phyloP scores from a whole-genome alignment of 1,140 invertebrate species.

The Riptortus pedestris region DNA sequence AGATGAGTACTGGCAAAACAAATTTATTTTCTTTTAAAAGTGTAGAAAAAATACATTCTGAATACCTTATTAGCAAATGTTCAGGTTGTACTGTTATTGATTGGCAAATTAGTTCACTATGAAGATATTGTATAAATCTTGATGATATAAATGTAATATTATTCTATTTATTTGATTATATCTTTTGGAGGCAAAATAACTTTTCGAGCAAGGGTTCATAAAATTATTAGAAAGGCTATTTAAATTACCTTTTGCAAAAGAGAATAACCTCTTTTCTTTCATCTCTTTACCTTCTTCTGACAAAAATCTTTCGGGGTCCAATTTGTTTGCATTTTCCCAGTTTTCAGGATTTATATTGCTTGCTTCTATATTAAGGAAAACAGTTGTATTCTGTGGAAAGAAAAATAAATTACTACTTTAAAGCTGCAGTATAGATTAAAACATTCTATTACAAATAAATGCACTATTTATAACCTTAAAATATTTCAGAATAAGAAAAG shows the following conservation, averaged over 20 bases:
- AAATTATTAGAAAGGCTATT: background rate
- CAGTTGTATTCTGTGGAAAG: slow-evolving; percentile 41
- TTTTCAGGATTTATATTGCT: slow-evolving; percentile 49
- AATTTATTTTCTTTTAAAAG: too few relatives aligned
- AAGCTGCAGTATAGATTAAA: background rate
- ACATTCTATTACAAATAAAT: too few relatives aligned
- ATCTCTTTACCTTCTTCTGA: slow-evolving; percentile 40
- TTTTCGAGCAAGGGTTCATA: background rate
- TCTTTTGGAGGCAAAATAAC: background rate
- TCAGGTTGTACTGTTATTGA: too few relatives aligned
- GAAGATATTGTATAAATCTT: background rate
- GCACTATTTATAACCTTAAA: too few relatives aligned
- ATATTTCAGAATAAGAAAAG: too few relatives aligned
- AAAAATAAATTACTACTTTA: slow-evolving; percentile 19
- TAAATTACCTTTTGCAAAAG: slow-evolving; percentile 55
- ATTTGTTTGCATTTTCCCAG: slow-evolving; percentile 55
- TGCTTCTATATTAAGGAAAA: slow-evolving; percentile 53
- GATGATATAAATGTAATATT: background rate
- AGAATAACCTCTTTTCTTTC: slow-evolving; percentile 45
- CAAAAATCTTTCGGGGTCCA: slow-evolving; percentile 61
- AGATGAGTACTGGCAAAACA: too few relatives aligned
- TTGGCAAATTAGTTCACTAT: too few relatives aligned
- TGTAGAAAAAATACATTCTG: too few relatives aligned
- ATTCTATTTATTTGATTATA: background rate
- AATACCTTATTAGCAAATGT: too few relatives aligned